Percentiles rank a stretch among this genome's conserved stretches.
phyloP scores from a whole-genome alignment of 2,888 invertebrate species.

The Eupithecia abbreviata region DNA sequence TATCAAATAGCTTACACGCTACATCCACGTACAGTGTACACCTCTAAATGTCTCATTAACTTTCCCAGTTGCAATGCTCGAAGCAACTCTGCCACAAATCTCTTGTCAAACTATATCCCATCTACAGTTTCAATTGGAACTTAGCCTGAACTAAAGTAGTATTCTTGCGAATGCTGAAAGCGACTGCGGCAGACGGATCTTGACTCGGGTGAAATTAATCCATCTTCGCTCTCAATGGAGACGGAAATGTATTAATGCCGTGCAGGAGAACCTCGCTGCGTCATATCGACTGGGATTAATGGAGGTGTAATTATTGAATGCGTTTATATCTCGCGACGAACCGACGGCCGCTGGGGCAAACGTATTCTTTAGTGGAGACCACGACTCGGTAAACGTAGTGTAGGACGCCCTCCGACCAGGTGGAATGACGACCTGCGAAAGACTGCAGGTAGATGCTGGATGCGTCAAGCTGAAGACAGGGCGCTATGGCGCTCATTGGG shows the following conservation, averaged over 20 bases:
- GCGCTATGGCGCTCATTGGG: no score
- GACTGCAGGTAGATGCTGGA: no score
- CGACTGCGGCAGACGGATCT: conserved; percentile 70
- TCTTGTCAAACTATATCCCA: conserved; percentile 72
- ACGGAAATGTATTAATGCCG: conserved; percentile 65
- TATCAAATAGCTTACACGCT: background rate
- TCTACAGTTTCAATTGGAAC: conserved; percentile 76
- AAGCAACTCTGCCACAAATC: conserved; percentile 67
- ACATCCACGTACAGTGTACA: conserved; percentile 11
- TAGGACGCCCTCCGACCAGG: no score
- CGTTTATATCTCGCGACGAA: no score
- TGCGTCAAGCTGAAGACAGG: no score
- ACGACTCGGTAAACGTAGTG: no score
- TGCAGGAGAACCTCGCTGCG: conserved; percentile 31
- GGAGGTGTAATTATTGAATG: conserved; percentile 31
- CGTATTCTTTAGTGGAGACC: no score
- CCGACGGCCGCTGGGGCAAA: no score
- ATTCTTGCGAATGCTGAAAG: conserved; percentile 68
- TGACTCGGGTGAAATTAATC: conserved; percentile 77
- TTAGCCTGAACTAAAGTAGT: conserved; percentile 73
- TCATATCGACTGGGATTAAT: conserved; percentile 20
- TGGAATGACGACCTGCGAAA: no score
- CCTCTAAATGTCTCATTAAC: conserved; percentile 42
- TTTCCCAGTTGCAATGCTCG: conserved; percentile 55
- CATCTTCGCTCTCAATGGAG: conserved; percentile 68